Percentiles rank a stretch among this genome's conserved stretches.
Conservation (phyloP, 1,140 invertebrate species). For the Aethina tumida region DNA sequence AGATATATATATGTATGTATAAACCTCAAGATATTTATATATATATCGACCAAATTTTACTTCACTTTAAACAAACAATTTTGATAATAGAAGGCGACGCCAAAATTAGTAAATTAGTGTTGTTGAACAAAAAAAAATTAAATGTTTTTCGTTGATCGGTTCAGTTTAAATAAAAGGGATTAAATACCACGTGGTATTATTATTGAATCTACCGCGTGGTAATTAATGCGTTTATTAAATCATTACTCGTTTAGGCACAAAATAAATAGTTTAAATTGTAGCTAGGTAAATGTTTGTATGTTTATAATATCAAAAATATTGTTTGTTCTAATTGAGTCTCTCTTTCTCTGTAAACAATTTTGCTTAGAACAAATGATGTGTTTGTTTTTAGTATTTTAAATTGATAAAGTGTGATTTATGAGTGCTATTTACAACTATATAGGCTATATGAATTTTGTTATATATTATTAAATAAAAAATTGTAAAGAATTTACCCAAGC, state of each 20-base stretch:
- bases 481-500: neutral
- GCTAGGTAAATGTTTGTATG: constrained; percentile 21
- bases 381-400: constrained; percentile 7
- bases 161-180: too few relatives aligned
- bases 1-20: too few relatives aligned
- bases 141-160: too few relatives aligned
- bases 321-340: constrained; percentile 9
- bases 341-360: constrained; percentile 2
- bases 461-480: constrained; percentile 21
- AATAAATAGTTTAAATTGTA: constrained; percentile 16
- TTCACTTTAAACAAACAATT: too few relatives aligned
- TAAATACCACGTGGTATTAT: too few relatives aligned
- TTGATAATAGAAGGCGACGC: too few relatives aligned
- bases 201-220: too few relatives aligned
- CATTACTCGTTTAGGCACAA: constrained; percentile 10
- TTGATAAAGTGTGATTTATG: constrained; percentile 19
- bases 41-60: too few relatives aligned
- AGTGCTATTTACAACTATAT: constrained; percentile 19
- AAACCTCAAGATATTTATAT: too few relatives aligned
- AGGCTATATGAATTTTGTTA: constrained; percentile 24
- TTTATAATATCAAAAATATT: constrained; percentile 10
- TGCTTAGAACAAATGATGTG: constrained; percentile 9
- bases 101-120: too few relatives aligned
- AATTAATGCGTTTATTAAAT: too few relatives aligned
- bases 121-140: too few relatives aligned